Evolutionary conservation across 1,140 invertebrate genomes (phyloP).

Genomic region (Tetramorium parvispinum): DNA sequence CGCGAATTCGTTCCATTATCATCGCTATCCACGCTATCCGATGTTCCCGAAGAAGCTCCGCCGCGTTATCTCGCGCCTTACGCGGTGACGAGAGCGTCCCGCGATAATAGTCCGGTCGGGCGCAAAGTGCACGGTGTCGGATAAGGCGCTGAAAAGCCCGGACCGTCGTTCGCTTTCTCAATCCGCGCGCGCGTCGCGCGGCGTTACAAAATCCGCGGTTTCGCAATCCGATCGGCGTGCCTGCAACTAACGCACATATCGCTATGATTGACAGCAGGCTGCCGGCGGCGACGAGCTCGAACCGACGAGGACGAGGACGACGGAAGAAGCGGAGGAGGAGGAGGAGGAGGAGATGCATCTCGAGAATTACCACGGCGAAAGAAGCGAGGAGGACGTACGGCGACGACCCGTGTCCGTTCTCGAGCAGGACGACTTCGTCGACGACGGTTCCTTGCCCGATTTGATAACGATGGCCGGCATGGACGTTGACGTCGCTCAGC

Average conservation of each 20-base stretch:
- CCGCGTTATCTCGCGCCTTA: slow-evolving; percentile 17
- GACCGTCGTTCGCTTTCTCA: background rate
- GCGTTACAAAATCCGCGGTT: slow-evolving; percentile 45
- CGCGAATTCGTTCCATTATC: slow-evolving; percentile 11
- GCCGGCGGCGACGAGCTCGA: slow-evolving; percentile 42
- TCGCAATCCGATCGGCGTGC: slow-evolving; percentile 34
- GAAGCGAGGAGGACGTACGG: slow-evolving; percentile 58
- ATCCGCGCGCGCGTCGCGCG: slow-evolving; percentile 7
- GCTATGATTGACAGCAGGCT: slow-evolving; percentile 55
- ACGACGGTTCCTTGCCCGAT: slow-evolving; percentile 14
- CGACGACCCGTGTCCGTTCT: slow-evolving; percentile 26
- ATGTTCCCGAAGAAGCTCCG: background rate
- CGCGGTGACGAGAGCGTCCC: background rate
- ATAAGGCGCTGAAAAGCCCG: background rate
- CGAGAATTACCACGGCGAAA: slow-evolving; percentile 64
- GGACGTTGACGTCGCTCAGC: slow-evolving; percentile 51
- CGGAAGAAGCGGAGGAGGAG: background rate
- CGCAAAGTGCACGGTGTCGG: background rate
- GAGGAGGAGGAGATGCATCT: slow-evolving; percentile 64
- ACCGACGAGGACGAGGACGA: slow-evolving; percentile 28
- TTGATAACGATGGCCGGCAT: slow-evolving; percentile 35
- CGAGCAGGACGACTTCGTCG: slow-evolving; percentile 56
- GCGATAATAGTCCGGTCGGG: background rate
- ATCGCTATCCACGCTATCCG: background rate
- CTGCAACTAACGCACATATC: slow-evolving; percentile 28